Evolutionary conservation across 2,113 vertebrate species (phyloP).

Genomic region (Eonycteris spelaea): DNA sequence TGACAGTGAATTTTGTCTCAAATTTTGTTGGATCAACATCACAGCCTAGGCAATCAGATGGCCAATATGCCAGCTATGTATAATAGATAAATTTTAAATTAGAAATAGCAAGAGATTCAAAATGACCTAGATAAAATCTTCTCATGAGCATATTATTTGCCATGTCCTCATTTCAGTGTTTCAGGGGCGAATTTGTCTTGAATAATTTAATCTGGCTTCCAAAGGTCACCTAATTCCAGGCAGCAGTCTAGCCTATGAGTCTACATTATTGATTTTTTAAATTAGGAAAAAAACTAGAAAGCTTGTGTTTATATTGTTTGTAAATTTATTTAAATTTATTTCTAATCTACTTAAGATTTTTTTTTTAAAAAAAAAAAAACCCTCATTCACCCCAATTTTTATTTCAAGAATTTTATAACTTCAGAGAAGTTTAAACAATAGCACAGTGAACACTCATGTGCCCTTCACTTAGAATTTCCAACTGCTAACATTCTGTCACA

Average conservation of each 20-base stretch:
- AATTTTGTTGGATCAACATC: neutral
- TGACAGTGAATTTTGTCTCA: neutral
- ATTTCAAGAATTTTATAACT: neutral
- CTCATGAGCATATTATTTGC: neutral
- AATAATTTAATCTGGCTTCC: conserved; percentile 31
- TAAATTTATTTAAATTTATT: neutral
- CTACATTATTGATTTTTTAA: neutral
- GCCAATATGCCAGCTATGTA: neutral
- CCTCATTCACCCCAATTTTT: neutral
- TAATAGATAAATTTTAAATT: neutral
- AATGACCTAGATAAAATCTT: neutral
- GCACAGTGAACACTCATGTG: neutral
- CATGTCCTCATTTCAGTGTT: neutral
- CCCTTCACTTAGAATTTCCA: neutral
- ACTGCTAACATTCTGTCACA: neutral
- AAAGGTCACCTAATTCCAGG: neutral
- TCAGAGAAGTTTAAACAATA: neutral
- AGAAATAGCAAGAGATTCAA: neutral
- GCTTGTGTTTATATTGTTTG: neutral
- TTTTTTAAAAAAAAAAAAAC: neutral
- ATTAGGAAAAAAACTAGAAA: conserved; percentile 25
- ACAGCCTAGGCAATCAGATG: neutral
- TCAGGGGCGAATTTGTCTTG: neutral
- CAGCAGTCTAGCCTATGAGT: neutral
- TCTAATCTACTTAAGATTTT: neutral